phyloP scores from a whole-genome alignment of 1,140 invertebrate species.

The Leucophenga varia region DNA sequence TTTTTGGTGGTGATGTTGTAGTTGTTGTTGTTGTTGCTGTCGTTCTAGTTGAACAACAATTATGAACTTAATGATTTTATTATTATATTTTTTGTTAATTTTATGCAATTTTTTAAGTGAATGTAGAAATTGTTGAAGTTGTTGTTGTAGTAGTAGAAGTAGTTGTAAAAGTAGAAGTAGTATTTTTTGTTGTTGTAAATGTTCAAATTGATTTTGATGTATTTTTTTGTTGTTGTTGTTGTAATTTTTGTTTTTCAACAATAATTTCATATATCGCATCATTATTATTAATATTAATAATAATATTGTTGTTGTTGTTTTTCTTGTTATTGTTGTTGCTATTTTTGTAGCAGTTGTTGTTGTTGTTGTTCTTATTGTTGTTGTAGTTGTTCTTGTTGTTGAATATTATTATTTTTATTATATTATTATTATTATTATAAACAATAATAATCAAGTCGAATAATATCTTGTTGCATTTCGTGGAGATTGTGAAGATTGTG shows the following conservation, averaged over 20 bases:
- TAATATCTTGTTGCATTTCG: slow-evolving; percentile 6
- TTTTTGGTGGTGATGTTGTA: no score
- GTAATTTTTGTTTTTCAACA: slow-evolving; percentile 16
- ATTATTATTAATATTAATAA: no score
- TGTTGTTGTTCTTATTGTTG: not conserved
- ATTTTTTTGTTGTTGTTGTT: slow-evolving; percentile 10
- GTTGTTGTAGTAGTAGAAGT: slow-evolving; percentile 19
- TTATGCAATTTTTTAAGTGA: slow-evolving; percentile 1
- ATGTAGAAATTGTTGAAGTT: no score
- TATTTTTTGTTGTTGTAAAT: slow-evolving; percentile 16
- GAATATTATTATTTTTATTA: slow-evolving; percentile 8
- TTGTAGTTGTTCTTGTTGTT: slow-evolving; percentile 7
- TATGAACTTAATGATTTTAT: no score
- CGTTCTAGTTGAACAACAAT: no score
- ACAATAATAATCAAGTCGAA: no score
- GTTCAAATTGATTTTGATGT: slow-evolving; percentile 3
- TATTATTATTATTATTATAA: not conserved
- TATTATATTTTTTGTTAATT: no score
- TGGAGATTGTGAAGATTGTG: slow-evolving; percentile 29
- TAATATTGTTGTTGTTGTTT: slow-evolving; percentile 8
- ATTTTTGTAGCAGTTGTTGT: slow-evolving; percentile 17
- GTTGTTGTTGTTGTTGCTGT: no score
- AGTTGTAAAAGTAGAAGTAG: slow-evolving; percentile 18
- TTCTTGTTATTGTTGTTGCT: slow-evolving; percentile 14
- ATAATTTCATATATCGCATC: no score